These are phyloP conservation scores for Phaenicophaeus curvirostris DNA, from an alignment of 2,797 vertebrate genomes.

Conservation along the genomic window DNA sequence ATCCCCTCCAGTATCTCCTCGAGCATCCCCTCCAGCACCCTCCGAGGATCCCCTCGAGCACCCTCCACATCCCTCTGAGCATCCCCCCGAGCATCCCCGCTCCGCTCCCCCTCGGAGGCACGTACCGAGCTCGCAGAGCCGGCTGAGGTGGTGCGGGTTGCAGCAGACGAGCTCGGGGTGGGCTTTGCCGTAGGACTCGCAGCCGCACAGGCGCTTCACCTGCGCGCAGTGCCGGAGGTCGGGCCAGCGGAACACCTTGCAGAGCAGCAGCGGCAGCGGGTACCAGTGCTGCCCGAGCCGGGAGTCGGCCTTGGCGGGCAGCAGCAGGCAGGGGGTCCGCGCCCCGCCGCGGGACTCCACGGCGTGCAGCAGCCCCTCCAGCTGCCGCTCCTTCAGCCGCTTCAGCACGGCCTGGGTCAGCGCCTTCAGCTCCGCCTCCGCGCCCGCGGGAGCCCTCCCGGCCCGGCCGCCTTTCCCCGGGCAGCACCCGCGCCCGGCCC, in stretches of 20 bases:
- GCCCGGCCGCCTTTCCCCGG: slow-evolving; percentile 89
- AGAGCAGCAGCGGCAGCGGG: slow-evolving; percentile 92
- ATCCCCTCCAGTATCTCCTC: too few species aligned
- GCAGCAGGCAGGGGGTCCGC: slow-evolving; percentile 89
- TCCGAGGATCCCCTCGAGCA: too few species aligned
- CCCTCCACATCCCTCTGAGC: too few species aligned
- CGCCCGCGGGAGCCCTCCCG: slow-evolving; percentile 76
- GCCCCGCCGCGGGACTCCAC: slow-evolving; percentile 93
- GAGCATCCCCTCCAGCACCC: too few species aligned
- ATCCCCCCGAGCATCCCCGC: too few species aligned
- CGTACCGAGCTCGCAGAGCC: slow-evolving; percentile 94
- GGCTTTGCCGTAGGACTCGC: slow-evolving; percentile 93
- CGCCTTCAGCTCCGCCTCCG: slow-evolving; percentile 93
- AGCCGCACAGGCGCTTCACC: slow-evolving; percentile 93
- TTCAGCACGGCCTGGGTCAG: slow-evolving; percentile 92
- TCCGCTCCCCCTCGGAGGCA: too few species aligned
- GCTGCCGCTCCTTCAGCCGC: slow-evolving; percentile 93
- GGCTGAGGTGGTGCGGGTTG: slow-evolving; percentile 97
- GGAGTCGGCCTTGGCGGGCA: slow-evolving; percentile 89
- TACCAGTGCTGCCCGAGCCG: slow-evolving; percentile 86
- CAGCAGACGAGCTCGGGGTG: slow-evolving; percentile 94
- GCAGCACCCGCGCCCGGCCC: slow-evolving; percentile 85
- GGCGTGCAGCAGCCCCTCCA: slow-evolving; percentile 92
- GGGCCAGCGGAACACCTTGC: slow-evolving; percentile 97
- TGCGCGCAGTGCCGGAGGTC: slow-evolving; percentile 94